Evolutionary conservation across 2,888 invertebrate species (phyloP).

Genomic region (Cerastis rubricosa): DNA sequence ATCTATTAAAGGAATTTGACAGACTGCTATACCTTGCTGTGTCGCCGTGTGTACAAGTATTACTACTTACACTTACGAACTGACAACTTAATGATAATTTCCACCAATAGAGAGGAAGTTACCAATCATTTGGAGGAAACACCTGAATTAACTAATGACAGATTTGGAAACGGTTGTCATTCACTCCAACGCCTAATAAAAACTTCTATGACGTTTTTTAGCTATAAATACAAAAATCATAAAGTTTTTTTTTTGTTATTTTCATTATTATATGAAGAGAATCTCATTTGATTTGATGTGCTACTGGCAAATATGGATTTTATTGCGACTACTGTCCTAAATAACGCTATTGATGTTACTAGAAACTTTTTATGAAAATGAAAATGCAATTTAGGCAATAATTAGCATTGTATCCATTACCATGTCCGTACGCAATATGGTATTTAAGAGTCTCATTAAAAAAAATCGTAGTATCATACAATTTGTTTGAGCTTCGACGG

Average conservation of each 20-base stretch:
- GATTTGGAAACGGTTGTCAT: constrained; percentile 52
- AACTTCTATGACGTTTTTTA: constrained; percentile 35
- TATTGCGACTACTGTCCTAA: constrained; percentile 20
- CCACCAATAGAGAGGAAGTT: constrained; percentile 69
- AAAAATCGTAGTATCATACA: constrained; percentile 7
- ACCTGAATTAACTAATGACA: constrained; percentile 49
- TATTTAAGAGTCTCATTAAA: neutral
- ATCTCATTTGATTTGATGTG: constrained; percentile 19
- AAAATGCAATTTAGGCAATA: constrained; percentile 33
- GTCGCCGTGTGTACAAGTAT: neutral
- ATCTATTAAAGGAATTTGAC: too few species aligned
- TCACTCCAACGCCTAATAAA: constrained; percentile 62
- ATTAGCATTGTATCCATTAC: constrained; percentile 5
- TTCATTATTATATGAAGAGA: constrained; percentile 21
- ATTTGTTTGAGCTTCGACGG: neutral
- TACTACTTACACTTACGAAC: constrained; percentile 15
- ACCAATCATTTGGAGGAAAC: constrained; percentile 63
- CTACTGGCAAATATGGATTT: constrained; percentile 22
- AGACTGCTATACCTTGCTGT: too few species aligned
- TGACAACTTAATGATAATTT: constrained; percentile 65
- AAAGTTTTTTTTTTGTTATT: constrained; percentile 37
- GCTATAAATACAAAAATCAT: constrained; percentile 10
- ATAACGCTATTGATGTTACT: constrained; percentile 23
- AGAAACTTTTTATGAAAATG: constrained; percentile 5
- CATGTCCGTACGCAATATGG: constrained; percentile 16